These are phyloP conservation scores for Ypsolopha sequella DNA, from an alignment of 2,888 invertebrate species.

Conservation along the genomic window DNA sequence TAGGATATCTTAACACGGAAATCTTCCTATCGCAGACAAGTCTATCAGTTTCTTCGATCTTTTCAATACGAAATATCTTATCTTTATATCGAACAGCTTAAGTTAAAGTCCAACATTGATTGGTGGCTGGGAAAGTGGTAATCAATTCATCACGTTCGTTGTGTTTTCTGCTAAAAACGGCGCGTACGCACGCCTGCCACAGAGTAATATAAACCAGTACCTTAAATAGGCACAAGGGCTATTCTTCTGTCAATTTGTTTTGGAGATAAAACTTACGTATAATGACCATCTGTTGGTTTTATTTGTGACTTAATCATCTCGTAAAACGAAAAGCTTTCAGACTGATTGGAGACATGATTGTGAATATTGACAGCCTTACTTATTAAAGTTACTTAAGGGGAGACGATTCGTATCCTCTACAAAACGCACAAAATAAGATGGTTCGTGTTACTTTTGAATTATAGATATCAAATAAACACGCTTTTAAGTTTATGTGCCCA, in stretches of 20 bases:
- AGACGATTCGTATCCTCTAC: no score
- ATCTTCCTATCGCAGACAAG: neutral
- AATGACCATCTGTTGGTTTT: constrained; percentile 1
- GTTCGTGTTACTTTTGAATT: no score
- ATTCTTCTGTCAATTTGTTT: no score
- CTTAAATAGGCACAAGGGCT: no score
- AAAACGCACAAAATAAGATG: no score
- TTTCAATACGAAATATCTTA: neutral
- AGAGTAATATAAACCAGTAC: constrained; percentile 3
- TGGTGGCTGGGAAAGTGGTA: constrained; percentile 25
- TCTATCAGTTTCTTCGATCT: constrained; percentile 6
- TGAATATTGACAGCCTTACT: no score
- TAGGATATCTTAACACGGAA: neutral
- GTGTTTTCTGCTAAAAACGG: constrained; percentile 10
- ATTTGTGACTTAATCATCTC: constrained; percentile 3
- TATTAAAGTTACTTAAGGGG: no score
- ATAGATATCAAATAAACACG: no score
- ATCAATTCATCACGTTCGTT: constrained; percentile 23
- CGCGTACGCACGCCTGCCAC: neutral
- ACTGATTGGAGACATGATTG: no score
- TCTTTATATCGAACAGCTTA: constrained; percentile 7
- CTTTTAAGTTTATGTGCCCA: no score
- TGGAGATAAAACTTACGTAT: constrained; percentile 1
- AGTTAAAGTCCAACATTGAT: constrained; percentile 8
- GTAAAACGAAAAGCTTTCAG: constrained; percentile 1